phyloP scores from a whole-genome alignment of 1,140 invertebrate genomes.

The Drosophila murphyi region DNA sequence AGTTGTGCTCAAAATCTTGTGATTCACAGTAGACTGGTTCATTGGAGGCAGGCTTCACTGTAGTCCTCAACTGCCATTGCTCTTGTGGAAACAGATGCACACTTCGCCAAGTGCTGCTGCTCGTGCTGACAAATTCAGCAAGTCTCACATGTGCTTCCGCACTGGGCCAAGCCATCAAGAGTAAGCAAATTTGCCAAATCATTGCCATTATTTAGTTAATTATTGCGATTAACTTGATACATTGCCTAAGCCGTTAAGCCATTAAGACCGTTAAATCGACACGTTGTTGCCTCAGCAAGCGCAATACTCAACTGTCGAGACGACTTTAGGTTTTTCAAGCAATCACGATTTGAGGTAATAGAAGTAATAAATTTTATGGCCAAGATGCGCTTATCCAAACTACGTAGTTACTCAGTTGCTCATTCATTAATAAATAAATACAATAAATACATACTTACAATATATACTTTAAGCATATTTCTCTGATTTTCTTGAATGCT shows the following conservation, averaged over 20 bases:
- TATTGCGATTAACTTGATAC: not conserved
- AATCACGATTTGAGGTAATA: slow-evolving; percentile 22
- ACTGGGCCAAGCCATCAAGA: slow-evolving; percentile 2
- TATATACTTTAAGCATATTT: not conserved
- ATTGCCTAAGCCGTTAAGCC: slow-evolving; percentile 25
- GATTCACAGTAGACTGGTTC: slow-evolving; percentile 37
- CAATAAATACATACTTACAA: not conserved
- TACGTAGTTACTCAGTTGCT: slow-evolving; percentile 35
- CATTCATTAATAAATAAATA: slow-evolving; percentile 34
- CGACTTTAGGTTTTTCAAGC: not conserved
- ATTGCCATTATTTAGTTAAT: slow-evolving; percentile 5
- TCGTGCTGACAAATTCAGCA: not conserved
- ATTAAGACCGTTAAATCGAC: slow-evolving; percentile 25
- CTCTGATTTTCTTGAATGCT: slow-evolving; percentile 3
- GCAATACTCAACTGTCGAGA: slow-evolving; percentile 45
- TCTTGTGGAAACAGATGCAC: slow-evolving; percentile 23
- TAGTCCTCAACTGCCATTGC: slow-evolving; percentile 20
- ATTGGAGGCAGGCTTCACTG: not conserved
- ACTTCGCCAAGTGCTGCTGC: slow-evolving; percentile 12
- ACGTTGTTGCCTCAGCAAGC: slow-evolving; percentile 38
- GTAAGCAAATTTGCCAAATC: slow-evolving; percentile 17
- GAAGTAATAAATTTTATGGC: slow-evolving; percentile 8
- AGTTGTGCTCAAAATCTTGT: slow-evolving; percentile 43
- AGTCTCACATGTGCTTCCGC: slow-evolving; percentile 27
- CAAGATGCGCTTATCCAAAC: slow-evolving; percentile 34